Percentiles rank a stretch among this genome's conserved stretches.
Conservation (phyloP, 2,113 vertebrate species). For the Tenebrosternarchus preto region DNA sequence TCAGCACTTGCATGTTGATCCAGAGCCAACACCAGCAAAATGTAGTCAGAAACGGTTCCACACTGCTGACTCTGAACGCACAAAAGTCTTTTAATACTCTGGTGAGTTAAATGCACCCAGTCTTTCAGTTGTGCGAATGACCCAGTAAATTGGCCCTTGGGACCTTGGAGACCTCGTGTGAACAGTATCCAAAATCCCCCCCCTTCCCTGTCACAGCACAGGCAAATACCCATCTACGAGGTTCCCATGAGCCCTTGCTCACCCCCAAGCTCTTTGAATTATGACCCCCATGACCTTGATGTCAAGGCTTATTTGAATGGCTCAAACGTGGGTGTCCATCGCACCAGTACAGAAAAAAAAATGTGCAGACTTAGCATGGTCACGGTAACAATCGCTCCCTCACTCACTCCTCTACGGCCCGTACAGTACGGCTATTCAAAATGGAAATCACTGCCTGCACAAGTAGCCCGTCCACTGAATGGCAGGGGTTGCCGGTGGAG, state of each 20-base stretch:
- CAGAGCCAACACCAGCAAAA: conserved; percentile 32
- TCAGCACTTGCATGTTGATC: conserved; percentile 10
- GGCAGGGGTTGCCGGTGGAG: conserved; percentile 13
- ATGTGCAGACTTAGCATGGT: conserved; percentile 27
- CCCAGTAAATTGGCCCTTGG: conserved; percentile 62
- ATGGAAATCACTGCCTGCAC: conserved; percentile 9
- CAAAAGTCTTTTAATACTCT: conserved; percentile 33
- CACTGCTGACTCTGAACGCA: conserved; percentile 1
- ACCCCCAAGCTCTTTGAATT: conserved; percentile 20
- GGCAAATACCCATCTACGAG: not conserved
- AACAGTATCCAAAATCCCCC: conserved; percentile 31
- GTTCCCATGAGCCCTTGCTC: conserved; percentile 46
- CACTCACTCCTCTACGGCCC: not conserved
- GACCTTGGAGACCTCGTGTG: conserved; percentile 43
- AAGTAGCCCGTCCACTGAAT: conserved; percentile 17
- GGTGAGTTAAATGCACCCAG: conserved; percentile 18
- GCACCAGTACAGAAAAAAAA: conserved; percentile 30
- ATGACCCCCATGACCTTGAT: conserved; percentile 26
- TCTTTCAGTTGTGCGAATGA: conserved; percentile 58
- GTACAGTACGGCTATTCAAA: conserved; percentile 49
- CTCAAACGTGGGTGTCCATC: conserved; percentile 1
- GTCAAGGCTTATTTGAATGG: not conserved
- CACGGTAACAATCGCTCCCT: conserved; percentile 25
- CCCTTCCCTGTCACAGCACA: not conserved
- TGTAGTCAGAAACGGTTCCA: conserved; percentile 14